Evolutionary conservation across 1,140 invertebrate species (phyloP).

Genomic region (Ceratitis capitata): DNA sequence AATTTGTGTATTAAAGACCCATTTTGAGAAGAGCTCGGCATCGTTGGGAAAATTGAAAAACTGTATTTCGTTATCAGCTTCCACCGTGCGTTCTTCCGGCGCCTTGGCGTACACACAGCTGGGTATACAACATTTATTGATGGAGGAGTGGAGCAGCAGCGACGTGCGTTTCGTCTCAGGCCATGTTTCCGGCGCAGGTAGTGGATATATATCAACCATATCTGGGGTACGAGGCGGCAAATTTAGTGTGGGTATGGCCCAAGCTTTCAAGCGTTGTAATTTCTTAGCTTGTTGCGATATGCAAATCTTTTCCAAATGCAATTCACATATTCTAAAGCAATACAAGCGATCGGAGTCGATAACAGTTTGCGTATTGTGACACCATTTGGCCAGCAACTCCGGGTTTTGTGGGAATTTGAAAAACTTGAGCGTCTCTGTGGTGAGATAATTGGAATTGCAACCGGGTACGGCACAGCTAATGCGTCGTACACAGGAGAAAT

Average conservation of each 20-base stretch:
- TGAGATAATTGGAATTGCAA: neutral
- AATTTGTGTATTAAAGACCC: constrained; percentile 54
- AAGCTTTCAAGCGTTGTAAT: constrained; percentile 52
- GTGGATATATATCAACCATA: neutral
- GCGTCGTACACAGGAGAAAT: constrained; percentile 31
- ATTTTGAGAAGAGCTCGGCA: constrained; percentile 53
- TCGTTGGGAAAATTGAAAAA: constrained; percentile 56
- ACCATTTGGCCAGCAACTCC: constrained; percentile 54
- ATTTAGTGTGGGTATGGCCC: constrained; percentile 59
- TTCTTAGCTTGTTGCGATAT: neutral
- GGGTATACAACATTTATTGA: constrained; percentile 40
- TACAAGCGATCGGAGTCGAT: constrained; percentile 49
- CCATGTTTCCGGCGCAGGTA: neutral
- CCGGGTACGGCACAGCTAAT: neutral
- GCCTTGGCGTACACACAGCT: constrained; percentile 23
- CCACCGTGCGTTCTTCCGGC: neutral
- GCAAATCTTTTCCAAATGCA: constrained; percentile 51
- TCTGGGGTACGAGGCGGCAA: constrained; percentile 35
- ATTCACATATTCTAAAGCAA: constrained; percentile 51
- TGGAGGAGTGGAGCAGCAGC: neutral
- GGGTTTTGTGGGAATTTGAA: constrained; percentile 49
- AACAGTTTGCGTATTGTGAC: constrained; percentile 50
- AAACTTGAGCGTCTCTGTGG: constrained; percentile 35
- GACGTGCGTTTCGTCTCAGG: neutral
- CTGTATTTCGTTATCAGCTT: neutral